These are phyloP conservation scores for Pogonocichla stellata DNA, from an alignment of 2,113 vertebrate genomes.

Conservation along the genomic window DNA sequence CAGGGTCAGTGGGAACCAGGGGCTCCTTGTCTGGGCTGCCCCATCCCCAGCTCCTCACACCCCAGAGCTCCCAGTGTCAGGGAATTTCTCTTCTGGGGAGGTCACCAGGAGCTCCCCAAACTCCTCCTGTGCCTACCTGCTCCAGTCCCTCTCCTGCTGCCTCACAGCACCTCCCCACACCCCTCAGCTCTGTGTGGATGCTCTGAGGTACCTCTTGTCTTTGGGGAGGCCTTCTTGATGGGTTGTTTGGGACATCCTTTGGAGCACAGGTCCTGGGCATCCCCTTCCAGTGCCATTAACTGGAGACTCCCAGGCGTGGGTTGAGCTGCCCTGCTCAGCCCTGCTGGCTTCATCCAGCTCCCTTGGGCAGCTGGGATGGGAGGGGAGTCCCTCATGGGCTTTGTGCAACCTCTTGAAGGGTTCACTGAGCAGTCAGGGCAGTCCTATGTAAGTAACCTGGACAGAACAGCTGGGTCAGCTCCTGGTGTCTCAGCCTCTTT, in stretches of 20 bases:
- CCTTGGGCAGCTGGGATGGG: neutral
- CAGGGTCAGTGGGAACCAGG: neutral
- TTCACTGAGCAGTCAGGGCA: neutral
- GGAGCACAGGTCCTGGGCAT: neutral
- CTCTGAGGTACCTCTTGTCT: neutral
- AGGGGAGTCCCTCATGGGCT: neutral
- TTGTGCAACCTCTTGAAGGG: neutral
- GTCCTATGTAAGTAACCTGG: neutral
- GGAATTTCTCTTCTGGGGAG: neutral
- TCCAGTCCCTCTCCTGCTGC: neutral
- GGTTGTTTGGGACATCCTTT: neutral
- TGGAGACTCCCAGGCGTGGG: neutral
- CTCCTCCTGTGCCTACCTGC: neutral
- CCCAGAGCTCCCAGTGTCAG: neutral
- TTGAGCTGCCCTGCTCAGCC: neutral
- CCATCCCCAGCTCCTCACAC: neutral
- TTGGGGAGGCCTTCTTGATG: accelerated
- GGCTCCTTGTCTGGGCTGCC: neutral
- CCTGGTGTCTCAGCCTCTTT: neutral
- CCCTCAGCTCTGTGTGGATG: neutral
- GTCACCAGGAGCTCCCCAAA: neutral
- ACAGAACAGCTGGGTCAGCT: neutral
- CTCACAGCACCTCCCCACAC: neutral
- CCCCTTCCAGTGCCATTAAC: neutral
- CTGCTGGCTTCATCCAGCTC: neutral